Conservation (phyloP, 2,797 vertebrate genomes). For the Linurgus olivaceus region DNA sequence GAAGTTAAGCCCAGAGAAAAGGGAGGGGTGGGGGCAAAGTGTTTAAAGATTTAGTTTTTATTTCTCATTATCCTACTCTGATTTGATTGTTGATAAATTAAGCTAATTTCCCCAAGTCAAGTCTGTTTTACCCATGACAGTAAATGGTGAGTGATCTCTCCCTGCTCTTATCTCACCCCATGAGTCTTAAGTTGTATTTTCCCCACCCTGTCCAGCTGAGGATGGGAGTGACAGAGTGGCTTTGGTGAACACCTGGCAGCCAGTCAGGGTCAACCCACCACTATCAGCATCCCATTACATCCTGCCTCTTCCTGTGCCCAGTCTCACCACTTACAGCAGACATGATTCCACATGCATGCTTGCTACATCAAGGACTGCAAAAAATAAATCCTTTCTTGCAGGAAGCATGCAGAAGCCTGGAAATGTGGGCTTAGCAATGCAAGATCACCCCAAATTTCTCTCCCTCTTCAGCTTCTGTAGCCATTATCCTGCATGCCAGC, state of each 20-base stretch:
- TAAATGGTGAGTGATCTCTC: not conserved
- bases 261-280: not conserved
- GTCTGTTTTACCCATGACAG: not conserved
- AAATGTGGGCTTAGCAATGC: not conserved
- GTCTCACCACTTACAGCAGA: not conserved
- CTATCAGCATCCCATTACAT: not conserved
- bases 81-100: not conserved
- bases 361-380: not conserved
- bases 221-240: not conserved
- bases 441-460: not conserved
- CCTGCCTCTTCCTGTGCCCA: not conserved
- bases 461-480: not conserved
- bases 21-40: not conserved
- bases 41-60: not conserved
- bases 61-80: not conserved
- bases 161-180: not conserved
- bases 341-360: rapidly evolving
- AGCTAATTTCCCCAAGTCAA: not conserved
- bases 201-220: not conserved
- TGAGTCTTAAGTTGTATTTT: not conserved
- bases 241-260: not conserved
- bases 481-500: not conserved
- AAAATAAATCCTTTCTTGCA: not conserved
- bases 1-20: not conserved
- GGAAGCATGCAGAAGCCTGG: not conserved